phyloP scores from a whole-genome alignment of 2,888 invertebrate species.

The Trichogramma dendrolimi region DNA sequence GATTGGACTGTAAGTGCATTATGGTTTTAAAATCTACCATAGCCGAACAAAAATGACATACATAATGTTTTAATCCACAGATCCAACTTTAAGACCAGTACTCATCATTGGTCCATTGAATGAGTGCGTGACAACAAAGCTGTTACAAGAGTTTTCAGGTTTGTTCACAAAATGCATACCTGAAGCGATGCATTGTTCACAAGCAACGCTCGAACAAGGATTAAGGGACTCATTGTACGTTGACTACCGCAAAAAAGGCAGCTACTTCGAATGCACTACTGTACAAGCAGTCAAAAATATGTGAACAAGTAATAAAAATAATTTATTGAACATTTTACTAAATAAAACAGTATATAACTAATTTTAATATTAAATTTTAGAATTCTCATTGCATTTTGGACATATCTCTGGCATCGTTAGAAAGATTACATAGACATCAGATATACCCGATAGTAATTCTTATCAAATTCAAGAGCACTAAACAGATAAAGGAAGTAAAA shows the following conservation, averaged over 20 bases:
- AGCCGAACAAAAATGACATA: neutral
- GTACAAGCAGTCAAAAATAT: slow-evolving; percentile 77
- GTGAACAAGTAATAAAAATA: slow-evolving; percentile 65
- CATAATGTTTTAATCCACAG: slow-evolving; percentile 53
- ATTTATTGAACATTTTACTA: neutral
- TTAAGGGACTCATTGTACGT: slow-evolving; percentile 73
- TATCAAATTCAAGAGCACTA: slow-evolving; percentile 92
- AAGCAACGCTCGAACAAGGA: slow-evolving; percentile 75
- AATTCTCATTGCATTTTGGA: slow-evolving; percentile 92
- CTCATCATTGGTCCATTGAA: slow-evolving; percentile 87
- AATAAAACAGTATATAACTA: neutral
- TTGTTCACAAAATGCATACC: slow-evolving; percentile 78
- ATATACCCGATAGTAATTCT: slow-evolving; percentile 94
- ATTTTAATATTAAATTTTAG: slow-evolving; percentile 52
- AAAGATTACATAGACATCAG: slow-evolving; percentile 84
- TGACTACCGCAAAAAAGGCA: slow-evolving; percentile 80
- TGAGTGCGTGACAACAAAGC: slow-evolving; percentile 85
- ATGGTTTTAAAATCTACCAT: neutral
- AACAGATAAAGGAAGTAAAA: slow-evolving; percentile 91
- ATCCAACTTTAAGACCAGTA: slow-evolving; percentile 82
- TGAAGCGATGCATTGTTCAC: slow-evolving; percentile 70
- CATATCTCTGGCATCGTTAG: slow-evolving; percentile 83
- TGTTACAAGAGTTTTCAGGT: slow-evolving; percentile 87
- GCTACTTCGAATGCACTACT: slow-evolving; percentile 84
- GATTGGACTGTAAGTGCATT: slow-evolving; percentile 75